These are phyloP conservation scores for Colletes gigas DNA, from an alignment of 1,140 invertebrate genomes.

Conservation along the genomic window DNA sequence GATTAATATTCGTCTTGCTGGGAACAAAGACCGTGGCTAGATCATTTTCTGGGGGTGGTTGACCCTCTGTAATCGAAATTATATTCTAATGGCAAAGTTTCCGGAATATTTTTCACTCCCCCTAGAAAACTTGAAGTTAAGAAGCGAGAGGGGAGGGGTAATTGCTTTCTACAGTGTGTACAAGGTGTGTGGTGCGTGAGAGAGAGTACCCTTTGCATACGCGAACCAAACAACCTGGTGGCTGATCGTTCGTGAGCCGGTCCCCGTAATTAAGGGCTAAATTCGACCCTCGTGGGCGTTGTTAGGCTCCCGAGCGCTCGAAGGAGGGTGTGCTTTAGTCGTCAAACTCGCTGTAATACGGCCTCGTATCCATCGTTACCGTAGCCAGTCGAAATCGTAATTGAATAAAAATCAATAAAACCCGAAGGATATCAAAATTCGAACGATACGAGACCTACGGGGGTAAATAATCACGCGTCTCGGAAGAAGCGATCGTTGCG, in stretches of 20 bases:
- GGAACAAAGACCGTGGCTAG: no score
- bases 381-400: conserved; percentile 50
- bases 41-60: no score
- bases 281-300: conserved; percentile 57
- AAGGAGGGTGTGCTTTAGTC: conserved; percentile 59
- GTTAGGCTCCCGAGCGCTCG: conserved; percentile 37
- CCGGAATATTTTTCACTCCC: no score
- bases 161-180: conserved; percentile 1
- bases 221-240: conserved; percentile 27
- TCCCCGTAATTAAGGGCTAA: conserved; percentile 63
- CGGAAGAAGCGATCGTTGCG: no score
- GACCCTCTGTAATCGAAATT: no score
- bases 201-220: conserved; percentile 18
- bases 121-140: no score
- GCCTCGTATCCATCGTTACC: conserved; percentile 48
- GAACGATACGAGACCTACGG: not conserved
- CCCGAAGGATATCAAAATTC: not conserved
- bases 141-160: no score
- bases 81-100: no score
- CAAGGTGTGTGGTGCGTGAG: conserved; percentile 1
- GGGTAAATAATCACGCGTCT: no score
- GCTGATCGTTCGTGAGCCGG: conserved; percentile 42
- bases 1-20: no score
- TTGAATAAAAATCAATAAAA: conserved; percentile 57
- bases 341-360: conserved; percentile 43